Evolutionary conservation across 30 jellyfish, hydroid and myxozoan species (phyloP).

Genomic region (Aurelia aurita complex sp. Pacific): DNA sequence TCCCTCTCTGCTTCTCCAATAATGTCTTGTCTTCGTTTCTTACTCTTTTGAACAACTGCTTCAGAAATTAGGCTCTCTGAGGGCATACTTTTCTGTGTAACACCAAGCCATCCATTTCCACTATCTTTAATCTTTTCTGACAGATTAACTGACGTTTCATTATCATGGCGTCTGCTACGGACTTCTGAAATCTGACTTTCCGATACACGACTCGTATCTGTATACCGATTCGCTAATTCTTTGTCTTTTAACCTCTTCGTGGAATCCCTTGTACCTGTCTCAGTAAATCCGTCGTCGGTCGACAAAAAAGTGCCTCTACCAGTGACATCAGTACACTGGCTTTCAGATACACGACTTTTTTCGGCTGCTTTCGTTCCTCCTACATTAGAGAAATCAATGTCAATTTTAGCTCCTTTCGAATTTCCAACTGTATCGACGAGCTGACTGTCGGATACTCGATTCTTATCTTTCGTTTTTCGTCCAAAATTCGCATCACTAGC

Average conservation of each 20-base stretch:
- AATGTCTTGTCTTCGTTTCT: background rate
- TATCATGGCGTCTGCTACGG: background rate
- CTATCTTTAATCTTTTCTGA: background rate
- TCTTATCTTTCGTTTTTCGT: too few relatives aligned
- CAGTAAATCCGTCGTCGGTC: too few relatives aligned
- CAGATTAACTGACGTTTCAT: background rate
- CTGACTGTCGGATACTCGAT: too few relatives aligned
- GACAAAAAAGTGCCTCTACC: too few relatives aligned
- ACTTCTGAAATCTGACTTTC: constrained; percentile 15
- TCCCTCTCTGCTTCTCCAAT: background rate
- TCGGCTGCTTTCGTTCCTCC: too few relatives aligned
- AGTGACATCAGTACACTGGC: too few relatives aligned
- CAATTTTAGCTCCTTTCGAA: too few relatives aligned
- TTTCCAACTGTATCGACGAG: too few relatives aligned
- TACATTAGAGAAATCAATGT: too few relatives aligned
- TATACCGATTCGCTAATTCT: background rate
- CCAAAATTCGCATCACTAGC: background rate
- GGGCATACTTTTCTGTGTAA: background rate
- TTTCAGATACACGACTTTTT: too few relatives aligned
- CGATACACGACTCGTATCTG: constrained; percentile 32
- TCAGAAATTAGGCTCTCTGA: constrained; percentile 3
- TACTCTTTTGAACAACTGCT: background rate
- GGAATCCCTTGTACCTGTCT: too few relatives aligned
- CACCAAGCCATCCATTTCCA: constrained; percentile 7
- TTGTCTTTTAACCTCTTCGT: too few relatives aligned